Percentiles rank a stretch among this genome's conserved stretches.
phyloP scores from a whole-genome alignment of 2,113 vertebrate species.

The Leucopsar rothschildi region DNA sequence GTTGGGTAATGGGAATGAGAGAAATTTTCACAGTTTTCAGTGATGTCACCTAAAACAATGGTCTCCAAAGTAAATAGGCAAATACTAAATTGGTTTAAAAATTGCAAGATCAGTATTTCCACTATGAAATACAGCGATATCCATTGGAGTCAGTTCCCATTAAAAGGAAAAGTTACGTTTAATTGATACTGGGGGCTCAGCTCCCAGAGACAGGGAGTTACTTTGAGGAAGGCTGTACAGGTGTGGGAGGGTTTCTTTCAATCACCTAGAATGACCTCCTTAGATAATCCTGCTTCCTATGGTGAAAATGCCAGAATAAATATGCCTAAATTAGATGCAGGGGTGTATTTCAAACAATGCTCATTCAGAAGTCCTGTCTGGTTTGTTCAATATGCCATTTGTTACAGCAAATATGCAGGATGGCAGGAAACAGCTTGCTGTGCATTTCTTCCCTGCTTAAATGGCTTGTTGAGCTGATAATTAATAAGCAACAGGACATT shows the following conservation, averaged over 20 bases:
- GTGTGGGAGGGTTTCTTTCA: background rate
- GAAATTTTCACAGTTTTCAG: background rate
- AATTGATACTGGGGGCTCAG: background rate
- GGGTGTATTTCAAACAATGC: background rate
- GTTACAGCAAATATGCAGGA: background rate
- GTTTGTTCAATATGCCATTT: background rate
- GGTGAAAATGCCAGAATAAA: background rate
- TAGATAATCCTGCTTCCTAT: background rate
- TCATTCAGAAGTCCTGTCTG: background rate
- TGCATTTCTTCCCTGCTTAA: background rate
- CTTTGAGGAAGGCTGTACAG: background rate
- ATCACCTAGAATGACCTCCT: background rate
- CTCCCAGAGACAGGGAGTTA: background rate
- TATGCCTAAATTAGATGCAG: background rate
- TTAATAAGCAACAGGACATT: conserved; percentile 41
- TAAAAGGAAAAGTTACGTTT: background rate
- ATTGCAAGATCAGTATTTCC: background rate
- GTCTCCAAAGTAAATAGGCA: background rate
- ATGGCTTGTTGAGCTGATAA: conserved; percentile 27
- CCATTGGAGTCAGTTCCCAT: background rate
- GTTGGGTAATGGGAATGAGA: background rate
- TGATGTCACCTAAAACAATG: background rate
- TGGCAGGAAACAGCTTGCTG: background rate
- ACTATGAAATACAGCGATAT: background rate
- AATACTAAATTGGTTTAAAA: background rate